phyloP scores from a whole-genome alignment of 2,113 vertebrate genomes.

The human (Homo sapiens) region GRCh38 chr2:213194001-213194500 shows the following conservation, averaged over 20 bases:
- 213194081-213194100: background rate
- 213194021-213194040: background rate
- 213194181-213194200: background rate
- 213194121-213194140: background rate
- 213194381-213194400: background rate
- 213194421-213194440: background rate
- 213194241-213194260: background rate
- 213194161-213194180: slow-evolving; percentile 16
- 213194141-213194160: background rate
- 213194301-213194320: background rate
- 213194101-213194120: slow-evolving; percentile 10
- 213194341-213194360: background rate
- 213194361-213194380: background rate
- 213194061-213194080: slow-evolving; percentile 13
- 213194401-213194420: background rate
- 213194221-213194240: background rate
- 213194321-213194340: background rate
- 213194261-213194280: background rate
- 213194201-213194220: slow-evolving; percentile 18
- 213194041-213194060: background rate
- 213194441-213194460: slow-evolving; percentile 6
- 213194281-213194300: background rate
- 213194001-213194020: background rate
- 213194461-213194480: background rate
- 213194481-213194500: background rate